These are phyloP conservation scores for Syngnathus floridae DNA, from an alignment of 2,113 vertebrate genomes.

Conservation along the genomic window DNA sequence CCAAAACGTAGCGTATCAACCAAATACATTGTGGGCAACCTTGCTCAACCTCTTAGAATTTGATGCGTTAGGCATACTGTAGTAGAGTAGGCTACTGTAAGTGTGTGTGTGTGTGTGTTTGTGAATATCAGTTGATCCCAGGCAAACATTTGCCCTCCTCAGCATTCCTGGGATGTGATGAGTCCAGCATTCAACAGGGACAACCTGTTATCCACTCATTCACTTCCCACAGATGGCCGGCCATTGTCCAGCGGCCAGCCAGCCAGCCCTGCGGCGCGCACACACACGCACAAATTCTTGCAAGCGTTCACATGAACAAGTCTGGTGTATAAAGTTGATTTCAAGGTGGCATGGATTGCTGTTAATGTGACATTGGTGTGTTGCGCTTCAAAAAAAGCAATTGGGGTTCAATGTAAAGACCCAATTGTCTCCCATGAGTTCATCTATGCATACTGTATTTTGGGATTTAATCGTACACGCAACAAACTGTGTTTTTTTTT, in stretches of 20 bases:
- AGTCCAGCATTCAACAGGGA: slow-evolving; percentile 61
- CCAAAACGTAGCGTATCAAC: not conserved
- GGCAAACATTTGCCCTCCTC: slow-evolving; percentile 65
- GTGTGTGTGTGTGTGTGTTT: slow-evolving; percentile 5
- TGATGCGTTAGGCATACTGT: slow-evolving; percentile 7
- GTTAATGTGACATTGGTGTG: not conserved
- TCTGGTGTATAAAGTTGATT: slow-evolving; percentile 3
- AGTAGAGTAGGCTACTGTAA: slow-evolving; percentile 19
- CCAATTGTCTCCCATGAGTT: not conserved
- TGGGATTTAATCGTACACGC: not conserved
- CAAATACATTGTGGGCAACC: not conserved
- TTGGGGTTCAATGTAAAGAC: not conserved
- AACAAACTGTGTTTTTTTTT: slow-evolving; percentile 7
- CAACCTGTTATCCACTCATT: slow-evolving; percentile 63
- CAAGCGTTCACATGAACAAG: slow-evolving; percentile 15
- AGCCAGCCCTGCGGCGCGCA: slow-evolving; percentile 4
- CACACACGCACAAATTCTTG: slow-evolving; percentile 15
- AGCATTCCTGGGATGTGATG: slow-evolving; percentile 71
- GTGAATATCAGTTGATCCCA: slow-evolving; percentile 49
- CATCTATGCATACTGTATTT: not conserved
- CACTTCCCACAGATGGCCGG: slow-evolving; percentile 57
- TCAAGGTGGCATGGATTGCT: not conserved
- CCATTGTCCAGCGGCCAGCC: slow-evolving; percentile 48
- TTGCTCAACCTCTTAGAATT: not conserved
- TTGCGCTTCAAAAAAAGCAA: not conserved